phyloP scores from a whole-genome alignment of 2,113 vertebrate genomes.

The Hippopotamus amphibius region DNA sequence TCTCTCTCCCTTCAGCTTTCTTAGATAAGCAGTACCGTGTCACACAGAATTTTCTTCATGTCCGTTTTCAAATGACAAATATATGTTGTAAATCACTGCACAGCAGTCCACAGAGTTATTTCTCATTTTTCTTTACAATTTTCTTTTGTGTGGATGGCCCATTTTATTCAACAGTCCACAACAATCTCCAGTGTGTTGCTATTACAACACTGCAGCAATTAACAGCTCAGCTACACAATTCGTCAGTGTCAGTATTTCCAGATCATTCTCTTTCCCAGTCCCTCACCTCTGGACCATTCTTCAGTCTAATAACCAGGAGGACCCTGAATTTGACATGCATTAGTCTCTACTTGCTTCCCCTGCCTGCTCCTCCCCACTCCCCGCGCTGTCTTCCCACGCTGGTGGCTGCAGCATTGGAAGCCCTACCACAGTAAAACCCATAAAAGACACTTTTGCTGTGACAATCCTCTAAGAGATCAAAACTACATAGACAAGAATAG shows the following conservation, averaged over 20 bases:
- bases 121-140: not conserved
- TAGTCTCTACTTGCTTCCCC: not conserved
- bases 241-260: conserved; percentile 18
- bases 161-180: not conserved
- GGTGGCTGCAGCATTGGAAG: not conserved
- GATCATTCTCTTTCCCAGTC: not conserved
- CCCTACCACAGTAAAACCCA: not conserved
- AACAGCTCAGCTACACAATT: not conserved
- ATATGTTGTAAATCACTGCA: not conserved
- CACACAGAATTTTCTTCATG: not conserved
- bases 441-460: not conserved
- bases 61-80: not conserved
- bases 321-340: not conserved
- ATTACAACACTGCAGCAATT: not conserved
- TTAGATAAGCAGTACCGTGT: not conserved
- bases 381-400: not conserved
- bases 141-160: not conserved
- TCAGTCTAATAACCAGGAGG: not conserved
- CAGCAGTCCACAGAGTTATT: not conserved
- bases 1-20: not conserved
- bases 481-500: conserved; percentile 30
- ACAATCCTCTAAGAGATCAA: conserved; percentile 47
- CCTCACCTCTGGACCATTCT: not conserved
- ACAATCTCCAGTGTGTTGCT: not conserved
- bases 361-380: not conserved